These are phyloP conservation scores for Hypanus sabinus DNA, from an alignment of 2,113 vertebrate genomes.

Conservation along the genomic window DNA sequence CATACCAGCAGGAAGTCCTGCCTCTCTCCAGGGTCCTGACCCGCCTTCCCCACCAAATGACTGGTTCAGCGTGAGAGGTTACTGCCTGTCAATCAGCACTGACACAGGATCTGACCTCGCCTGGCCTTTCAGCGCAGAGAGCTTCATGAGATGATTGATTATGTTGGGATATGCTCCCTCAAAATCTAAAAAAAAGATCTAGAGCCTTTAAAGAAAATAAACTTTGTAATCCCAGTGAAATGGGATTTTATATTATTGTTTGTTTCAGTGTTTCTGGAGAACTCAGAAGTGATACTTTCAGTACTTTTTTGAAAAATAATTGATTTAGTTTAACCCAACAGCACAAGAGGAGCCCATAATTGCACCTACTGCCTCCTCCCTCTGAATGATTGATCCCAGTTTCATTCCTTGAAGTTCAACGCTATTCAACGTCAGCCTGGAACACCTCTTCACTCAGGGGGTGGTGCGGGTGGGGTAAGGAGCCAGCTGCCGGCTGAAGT, in stretches of 20 bases:
- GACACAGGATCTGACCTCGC: background rate
- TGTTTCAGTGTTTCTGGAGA: background rate
- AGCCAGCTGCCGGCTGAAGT: too few relatives aligned
- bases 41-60: background rate
- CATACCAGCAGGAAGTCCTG: constrained; percentile 16
- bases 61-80: constrained; percentile 24
- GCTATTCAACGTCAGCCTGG: too few relatives aligned
- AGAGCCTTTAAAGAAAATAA: background rate
- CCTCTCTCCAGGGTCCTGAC: constrained; percentile 29
- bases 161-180: constrained; percentile 3
- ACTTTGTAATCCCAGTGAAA: background rate
- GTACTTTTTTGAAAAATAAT: background rate
- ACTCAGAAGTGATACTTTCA: background rate
- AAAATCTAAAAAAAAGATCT: background rate
- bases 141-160: constrained; percentile 12
- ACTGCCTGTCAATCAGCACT: background rate
- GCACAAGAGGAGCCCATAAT: background rate
- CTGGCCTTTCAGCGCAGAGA: background rate
- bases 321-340: background rate
- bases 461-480: too few relatives aligned
- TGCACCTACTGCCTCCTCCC: background rate
- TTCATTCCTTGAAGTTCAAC: background rate
- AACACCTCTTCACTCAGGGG: too few relatives aligned
- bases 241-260: background rate
- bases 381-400: background rate